Conservation (phyloP, 2,797 vertebrate species). For the Semotilus atromaculatus region DNA sequence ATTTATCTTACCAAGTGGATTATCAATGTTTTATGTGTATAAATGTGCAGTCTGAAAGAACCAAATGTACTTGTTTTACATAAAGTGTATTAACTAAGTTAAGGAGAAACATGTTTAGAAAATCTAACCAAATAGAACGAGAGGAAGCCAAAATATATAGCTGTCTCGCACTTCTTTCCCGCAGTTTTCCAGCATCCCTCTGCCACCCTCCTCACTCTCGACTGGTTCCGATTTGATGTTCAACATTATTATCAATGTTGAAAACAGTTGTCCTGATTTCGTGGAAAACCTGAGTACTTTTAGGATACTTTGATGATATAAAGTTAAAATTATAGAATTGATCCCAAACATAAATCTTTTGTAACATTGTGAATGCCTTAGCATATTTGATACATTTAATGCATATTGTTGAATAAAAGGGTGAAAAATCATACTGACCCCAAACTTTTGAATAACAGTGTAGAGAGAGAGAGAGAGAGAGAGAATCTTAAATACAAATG, state of each 20-base stretch:
- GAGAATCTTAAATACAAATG: not conserved
- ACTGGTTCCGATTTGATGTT: not conserved
- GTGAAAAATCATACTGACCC: no score
- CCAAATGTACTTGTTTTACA: not conserved
- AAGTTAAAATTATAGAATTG: not conserved
- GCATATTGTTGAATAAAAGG: not conserved
- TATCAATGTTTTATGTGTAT: not conserved
- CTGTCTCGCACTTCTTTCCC: not conserved
- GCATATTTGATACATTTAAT: not conserved
- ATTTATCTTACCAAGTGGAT: conserved; percentile 15
- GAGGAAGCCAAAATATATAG: not conserved
- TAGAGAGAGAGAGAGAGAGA: no score
- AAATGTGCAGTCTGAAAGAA: not conserved
- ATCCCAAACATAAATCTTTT: not conserved
- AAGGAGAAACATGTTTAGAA: not conserved
- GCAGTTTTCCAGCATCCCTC: not conserved
- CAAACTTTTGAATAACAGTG: no score
- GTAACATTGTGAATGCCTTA: no score
- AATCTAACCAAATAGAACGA: not conserved
- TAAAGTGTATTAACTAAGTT: not conserved
- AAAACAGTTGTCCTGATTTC: not conserved
- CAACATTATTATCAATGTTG: not conserved
- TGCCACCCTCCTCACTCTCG: not conserved
- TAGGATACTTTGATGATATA: not conserved
- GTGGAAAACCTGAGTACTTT: not conserved